Percentiles rank a stretch among this genome's conserved stretches.
Conservation (phyloP, 1,140 invertebrate species). For the Micrasema minimum region DNA sequence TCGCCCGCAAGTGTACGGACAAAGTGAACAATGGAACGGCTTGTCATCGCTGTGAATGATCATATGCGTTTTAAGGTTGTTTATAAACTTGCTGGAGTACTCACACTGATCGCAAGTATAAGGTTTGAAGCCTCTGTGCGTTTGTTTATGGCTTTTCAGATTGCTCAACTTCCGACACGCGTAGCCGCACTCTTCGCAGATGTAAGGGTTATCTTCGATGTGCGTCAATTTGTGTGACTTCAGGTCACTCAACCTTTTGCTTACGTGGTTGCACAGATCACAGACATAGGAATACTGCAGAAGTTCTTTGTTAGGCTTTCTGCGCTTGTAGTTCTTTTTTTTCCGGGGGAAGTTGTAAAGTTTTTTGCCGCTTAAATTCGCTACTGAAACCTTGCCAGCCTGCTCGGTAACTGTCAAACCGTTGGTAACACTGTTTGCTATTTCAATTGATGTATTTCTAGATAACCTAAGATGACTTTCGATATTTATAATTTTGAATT, state of each 20-base stretch:
- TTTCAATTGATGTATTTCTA: not conserved
- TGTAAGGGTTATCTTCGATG: slow-evolving; percentile 8
- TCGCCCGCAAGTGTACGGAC: slow-evolving; percentile 14
- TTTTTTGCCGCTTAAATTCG: slow-evolving; percentile 7
- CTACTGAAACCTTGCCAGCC: not conserved
- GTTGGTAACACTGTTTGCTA: not conserved
- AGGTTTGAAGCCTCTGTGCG: slow-evolving; percentile 60
- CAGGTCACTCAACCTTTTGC: slow-evolving; percentile 1
- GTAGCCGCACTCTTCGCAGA: slow-evolving; percentile 55
- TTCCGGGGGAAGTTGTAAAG: not conserved
- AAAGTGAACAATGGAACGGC: slow-evolving; percentile 1
- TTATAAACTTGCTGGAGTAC: slow-evolving; percentile 14
- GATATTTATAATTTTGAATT: not conserved
- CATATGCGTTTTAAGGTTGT: slow-evolving; percentile 42
- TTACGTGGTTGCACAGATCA: slow-evolving; percentile 12
- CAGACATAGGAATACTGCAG: slow-evolving; percentile 7
- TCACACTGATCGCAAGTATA: slow-evolving; percentile 58
- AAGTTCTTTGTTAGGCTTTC: not conserved
- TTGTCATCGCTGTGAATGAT: slow-evolving; percentile 31
- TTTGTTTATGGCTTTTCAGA: slow-evolving; percentile 57
- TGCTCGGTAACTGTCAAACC: not conserved
- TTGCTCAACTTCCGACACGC: slow-evolving; percentile 58
- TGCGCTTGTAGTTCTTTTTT: slow-evolving; percentile 3
- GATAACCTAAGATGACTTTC: not conserved
- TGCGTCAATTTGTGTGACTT: slow-evolving; percentile 15